Percentiles rank a stretch among this genome's conserved stretches.
These are phyloP conservation scores for Oncorhynchus clarkii DNA, from an alignment of 2,113 vertebrate genomes.

Conservation along the genomic window DNA sequence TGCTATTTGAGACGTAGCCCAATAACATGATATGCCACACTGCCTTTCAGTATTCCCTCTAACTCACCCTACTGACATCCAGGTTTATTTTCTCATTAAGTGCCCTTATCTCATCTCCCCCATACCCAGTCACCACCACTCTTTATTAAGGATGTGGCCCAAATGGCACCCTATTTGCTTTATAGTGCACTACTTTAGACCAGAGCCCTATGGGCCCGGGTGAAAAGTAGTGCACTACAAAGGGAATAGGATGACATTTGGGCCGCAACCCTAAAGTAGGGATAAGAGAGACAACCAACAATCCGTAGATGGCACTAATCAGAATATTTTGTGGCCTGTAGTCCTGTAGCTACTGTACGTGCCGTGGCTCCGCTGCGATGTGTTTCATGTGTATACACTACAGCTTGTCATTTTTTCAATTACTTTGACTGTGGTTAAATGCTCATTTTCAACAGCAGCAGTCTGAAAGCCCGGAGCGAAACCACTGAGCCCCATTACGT, in stretches of 20 bases:
- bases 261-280: background rate
- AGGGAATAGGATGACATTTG: too few relatives aligned
- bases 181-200: too few relatives aligned
- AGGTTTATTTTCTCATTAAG: too few relatives aligned
- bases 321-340: constrained; percentile 65
- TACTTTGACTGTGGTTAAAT: constrained; percentile 75
- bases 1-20: too few relatives aligned
- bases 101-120: background rate
- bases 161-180: background rate
- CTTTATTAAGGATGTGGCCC: background rate
- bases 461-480: constrained; percentile 66
- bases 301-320: constrained; percentile 71
- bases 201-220: too few relatives aligned
- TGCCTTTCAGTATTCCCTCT: too few relatives aligned
- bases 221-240: too few relatives aligned
- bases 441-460: constrained; percentile 70
- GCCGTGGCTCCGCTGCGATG: constrained; percentile 54
- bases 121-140: background rate
- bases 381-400: constrained; percentile 30
- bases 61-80: too few relatives aligned
- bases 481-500: constrained; percentile 73
- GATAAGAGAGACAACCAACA: constrained; percentile 49
- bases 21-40: too few relatives aligned
- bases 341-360: constrained; percentile 28
- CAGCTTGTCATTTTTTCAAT: constrained; percentile 79